These are phyloP conservation scores for Tauraco hartlaubi DNA, from an alignment of 2,797 vertebrate species.

Conservation along the genomic window DNA sequence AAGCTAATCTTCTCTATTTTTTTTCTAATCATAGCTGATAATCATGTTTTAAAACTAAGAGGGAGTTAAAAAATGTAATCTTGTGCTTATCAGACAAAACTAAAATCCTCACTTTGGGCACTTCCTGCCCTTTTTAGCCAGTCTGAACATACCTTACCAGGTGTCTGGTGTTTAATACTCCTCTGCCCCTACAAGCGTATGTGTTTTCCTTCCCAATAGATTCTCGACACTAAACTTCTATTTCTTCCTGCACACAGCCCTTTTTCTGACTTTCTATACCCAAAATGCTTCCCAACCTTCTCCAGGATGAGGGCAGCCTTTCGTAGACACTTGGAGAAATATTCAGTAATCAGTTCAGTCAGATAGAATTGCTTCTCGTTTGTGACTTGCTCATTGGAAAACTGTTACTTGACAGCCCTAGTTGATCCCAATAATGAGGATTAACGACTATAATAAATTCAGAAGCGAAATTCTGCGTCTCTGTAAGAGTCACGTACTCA, in stretches of 20 bases:
- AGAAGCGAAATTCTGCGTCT: background rate
- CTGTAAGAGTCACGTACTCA: background rate
- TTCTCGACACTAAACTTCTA: background rate
- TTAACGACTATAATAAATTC: conserved; percentile 23
- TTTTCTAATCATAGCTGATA: background rate
- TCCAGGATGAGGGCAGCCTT: background rate
- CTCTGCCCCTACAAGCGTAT: background rate
- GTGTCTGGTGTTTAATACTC: background rate
- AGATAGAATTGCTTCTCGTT: conserved; percentile 17
- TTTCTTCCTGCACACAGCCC: background rate
- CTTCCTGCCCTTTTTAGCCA: background rate
- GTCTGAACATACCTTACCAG: background rate
- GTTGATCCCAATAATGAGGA: conserved; percentile 1
- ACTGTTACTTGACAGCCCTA: background rate
- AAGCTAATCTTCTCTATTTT: background rate
- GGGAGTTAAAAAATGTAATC: background rate
- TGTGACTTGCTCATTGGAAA: conserved; percentile 12
- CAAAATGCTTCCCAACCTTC: background rate
- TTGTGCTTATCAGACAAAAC: background rate
- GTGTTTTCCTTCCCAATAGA: background rate
- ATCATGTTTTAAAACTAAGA: background rate
- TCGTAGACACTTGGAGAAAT: background rate
- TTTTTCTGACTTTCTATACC: background rate
- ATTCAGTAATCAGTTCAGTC: background rate
- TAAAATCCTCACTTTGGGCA: background rate